Evolutionary conservation across 53 echinoderm and acorn worm genomes (phyloP).

Genomic region (Mesocentrotus franciscanus): DNA sequence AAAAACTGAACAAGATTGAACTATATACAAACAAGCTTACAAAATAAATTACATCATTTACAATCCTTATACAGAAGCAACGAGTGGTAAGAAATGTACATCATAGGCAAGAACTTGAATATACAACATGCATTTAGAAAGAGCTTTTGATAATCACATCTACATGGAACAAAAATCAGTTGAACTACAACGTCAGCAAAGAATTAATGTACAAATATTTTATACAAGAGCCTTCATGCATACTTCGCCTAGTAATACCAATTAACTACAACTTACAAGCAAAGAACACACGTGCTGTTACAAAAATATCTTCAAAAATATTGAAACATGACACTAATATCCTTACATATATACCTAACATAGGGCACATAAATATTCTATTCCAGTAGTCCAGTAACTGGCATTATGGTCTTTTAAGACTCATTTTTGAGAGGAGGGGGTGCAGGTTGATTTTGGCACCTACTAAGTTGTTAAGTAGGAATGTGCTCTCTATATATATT

Average conservation of each 20-base stretch:
- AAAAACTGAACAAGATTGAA: background rate
- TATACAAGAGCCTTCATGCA: background rate
- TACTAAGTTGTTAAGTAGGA: background rate
- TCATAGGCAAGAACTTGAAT: conserved; percentile 2
- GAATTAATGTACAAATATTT: background rate
- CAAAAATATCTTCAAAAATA: conserved; percentile 10
- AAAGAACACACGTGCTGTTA: conserved; percentile 31
- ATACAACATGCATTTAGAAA: conserved; percentile 32
- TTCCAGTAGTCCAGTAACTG: conserved; percentile 20
- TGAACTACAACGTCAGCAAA: background rate
- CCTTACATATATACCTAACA: background rate
- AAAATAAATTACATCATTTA: conserved; percentile 44
- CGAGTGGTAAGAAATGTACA: conserved; percentile 20
- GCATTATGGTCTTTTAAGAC: background rate
- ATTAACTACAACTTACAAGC: conserved; percentile 18
- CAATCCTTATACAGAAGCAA: background rate
- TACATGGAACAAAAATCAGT: background rate
- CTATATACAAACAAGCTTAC: conserved; percentile 22
- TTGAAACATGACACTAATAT: background rate
- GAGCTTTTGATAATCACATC: background rate
- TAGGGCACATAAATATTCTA: background rate
- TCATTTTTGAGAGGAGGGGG: too few species aligned
- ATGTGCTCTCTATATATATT: background rate
- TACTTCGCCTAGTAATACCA: background rate
- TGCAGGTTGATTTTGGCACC: background rate